Percentiles rank a stretch among this genome's conserved stretches.
These are phyloP conservation scores for Anguilla megastoma DNA, from an alignment of 2,797 vertebrate species.

Conservation along the genomic window DNA sequence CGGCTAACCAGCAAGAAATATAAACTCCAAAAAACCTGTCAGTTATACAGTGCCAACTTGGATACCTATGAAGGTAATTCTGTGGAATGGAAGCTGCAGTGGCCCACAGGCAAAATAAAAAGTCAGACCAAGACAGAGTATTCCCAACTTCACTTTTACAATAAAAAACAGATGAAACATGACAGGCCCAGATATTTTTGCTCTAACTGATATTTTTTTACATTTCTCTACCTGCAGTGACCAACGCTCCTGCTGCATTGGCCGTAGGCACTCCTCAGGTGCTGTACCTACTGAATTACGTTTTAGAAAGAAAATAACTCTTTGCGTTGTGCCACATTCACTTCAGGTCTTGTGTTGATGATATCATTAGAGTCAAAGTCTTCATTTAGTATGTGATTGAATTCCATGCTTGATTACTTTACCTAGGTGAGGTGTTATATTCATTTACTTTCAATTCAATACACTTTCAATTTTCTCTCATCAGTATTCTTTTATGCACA, in stretches of 20 bases:
- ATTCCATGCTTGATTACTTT: constrained; percentile 3
- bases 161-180: not conserved
- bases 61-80: too few species aligned
- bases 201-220: not conserved
- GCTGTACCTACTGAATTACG: not conserved
- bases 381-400: constrained; percentile 14
- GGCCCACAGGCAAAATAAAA: not conserved
- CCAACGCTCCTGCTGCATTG: not conserved
- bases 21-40: not conserved
- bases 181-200: not conserved
- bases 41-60: not conserved
- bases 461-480: not conserved
- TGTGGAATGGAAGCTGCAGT: not conserved
- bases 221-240: not conserved
- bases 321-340: not conserved
- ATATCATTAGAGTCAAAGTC: not conserved
- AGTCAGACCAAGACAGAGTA: not conserved
- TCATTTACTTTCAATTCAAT: not conserved
- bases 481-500: not conserved
- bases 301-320: not conserved
- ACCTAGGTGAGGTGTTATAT: constrained; percentile 1
- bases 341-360: not conserved
- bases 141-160: not conserved
- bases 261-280: not conserved
- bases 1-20: not conserved